Evolutionary conservation across 1,140 invertebrate species (phyloP).

Genomic region (Bilobella aurantiaca): DNA sequence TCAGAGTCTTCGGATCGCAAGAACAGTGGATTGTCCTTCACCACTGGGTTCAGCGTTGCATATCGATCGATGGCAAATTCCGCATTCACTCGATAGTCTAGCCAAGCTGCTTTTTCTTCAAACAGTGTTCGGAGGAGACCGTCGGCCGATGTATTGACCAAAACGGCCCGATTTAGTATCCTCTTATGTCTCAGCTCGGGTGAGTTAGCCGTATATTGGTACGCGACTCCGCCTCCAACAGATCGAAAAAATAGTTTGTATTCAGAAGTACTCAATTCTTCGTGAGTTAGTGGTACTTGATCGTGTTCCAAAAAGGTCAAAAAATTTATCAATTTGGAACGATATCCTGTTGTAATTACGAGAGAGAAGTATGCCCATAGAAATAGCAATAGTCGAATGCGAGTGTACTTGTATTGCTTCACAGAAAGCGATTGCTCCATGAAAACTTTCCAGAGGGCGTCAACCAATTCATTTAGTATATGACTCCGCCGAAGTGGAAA

Average conservation of each 20-base stretch:
- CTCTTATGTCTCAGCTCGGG: neutral
- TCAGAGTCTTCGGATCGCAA: neutral
- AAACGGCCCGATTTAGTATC: neutral
- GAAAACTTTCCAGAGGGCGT: neutral
- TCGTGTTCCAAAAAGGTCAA: slow-evolving; percentile 1
- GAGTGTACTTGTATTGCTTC: neutral
- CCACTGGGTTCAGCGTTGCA: neutral
- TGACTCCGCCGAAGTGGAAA: neutral
- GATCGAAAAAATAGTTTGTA: neutral
- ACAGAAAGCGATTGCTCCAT: slow-evolving; percentile 4
- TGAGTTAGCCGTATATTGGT: neutral
- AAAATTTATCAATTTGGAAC: slow-evolving; percentile 9
- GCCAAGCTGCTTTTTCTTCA: neutral
- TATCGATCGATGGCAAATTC: neutral
- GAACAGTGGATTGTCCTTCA: neutral
- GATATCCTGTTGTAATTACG: neutral
- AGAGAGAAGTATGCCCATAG: slow-evolving; percentile 7
- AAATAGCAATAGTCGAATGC: slow-evolving; percentile 4
- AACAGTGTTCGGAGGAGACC: neutral
- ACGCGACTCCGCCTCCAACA: neutral
- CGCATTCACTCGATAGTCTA: neutral
- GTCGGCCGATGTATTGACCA: neutral
- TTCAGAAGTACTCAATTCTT: neutral
- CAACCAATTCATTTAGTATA: neutral
- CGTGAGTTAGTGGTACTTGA: neutral